A percentile compares a stretch with the other conserved stretches of the same genome.
phyloP scores from a whole-genome alignment of 2,113 vertebrate species.

The Hippocampus comes region DNA sequence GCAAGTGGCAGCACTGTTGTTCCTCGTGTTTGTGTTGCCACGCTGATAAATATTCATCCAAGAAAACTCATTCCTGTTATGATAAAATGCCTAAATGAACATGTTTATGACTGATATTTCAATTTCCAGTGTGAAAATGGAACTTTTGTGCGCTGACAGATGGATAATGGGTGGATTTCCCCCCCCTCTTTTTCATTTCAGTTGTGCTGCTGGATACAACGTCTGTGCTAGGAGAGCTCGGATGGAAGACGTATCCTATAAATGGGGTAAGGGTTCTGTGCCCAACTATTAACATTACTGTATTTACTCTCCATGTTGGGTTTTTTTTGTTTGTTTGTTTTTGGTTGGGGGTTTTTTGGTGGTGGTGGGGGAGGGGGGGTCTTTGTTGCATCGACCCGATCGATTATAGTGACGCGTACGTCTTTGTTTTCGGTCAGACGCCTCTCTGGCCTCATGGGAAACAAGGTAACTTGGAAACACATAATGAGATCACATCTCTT shows the following conservation, averaged over 20 bases:
- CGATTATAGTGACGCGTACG: constrained; percentile 33
- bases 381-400: constrained; percentile 19
- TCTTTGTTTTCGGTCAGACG: constrained; percentile 26
- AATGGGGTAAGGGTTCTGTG: constrained; percentile 83
- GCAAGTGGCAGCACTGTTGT: constrained; percentile 33
- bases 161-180: constrained; percentile 44
- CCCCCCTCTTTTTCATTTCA: constrained; percentile 65
- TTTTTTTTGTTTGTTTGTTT: not conserved
- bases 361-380: not conserved
- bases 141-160: constrained; percentile 39
- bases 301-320: constrained; percentile 5
- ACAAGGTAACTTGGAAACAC: constrained; percentile 26
- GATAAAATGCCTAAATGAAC: constrained; percentile 48
- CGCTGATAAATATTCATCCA: constrained; percentile 55
- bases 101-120: constrained; percentile 49
- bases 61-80: constrained; percentile 43
- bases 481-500: constrained; percentile 42
- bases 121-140: constrained; percentile 46
- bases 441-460: constrained; percentile 27
- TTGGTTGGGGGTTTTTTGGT: not conserved
- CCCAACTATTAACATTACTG: constrained; percentile 9
- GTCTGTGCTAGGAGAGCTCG: constrained; percentile 84
- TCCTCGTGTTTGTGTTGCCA: constrained; percentile 13
- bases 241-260: constrained; percentile 93
- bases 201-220: constrained; percentile 93